Conservation (phyloP, 2,888 invertebrate species). For the Calliopum simillimum region DNA sequence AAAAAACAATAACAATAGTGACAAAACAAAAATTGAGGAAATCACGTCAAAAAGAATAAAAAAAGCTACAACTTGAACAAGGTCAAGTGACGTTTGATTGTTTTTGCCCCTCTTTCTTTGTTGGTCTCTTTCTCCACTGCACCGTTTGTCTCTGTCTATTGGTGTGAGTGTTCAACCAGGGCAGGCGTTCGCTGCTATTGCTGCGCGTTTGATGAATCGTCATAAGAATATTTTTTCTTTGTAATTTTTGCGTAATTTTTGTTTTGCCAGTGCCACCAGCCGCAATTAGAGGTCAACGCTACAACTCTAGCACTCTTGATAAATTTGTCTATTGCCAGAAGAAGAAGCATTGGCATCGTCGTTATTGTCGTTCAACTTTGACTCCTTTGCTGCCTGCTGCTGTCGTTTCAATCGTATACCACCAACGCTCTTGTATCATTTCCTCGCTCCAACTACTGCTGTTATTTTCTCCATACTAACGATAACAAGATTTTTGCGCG, state of each 20-base stretch:
- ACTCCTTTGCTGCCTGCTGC: not conserved
- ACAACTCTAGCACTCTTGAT: too few relatives aligned
- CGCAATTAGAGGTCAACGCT: too few relatives aligned
- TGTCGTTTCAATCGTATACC: not conserved
- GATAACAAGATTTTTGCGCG: not conserved
- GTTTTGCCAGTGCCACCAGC: constrained; percentile 10
- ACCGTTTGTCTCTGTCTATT: constrained; percentile 7
- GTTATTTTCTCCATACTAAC: not conserved
- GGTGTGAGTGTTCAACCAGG: not conserved
- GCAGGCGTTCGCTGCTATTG: not conserved
- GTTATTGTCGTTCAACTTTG: too few relatives aligned
- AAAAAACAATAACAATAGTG: constrained; percentile 17
- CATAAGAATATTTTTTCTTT: not conserved
- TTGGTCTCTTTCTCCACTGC: constrained; percentile 7
- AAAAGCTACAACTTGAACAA: constrained; percentile 42
- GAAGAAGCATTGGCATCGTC: too few relatives aligned
- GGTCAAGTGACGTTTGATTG: constrained; percentile 47
- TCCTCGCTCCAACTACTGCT: not conserved
- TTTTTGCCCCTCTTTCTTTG: constrained; percentile 28
- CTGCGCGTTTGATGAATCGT: constrained; percentile 12
- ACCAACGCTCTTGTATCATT: not conserved
- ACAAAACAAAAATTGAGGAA: constrained; percentile 21
- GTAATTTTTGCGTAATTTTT: constrained; percentile 19
- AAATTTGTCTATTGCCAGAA: too few relatives aligned
- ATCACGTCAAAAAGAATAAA: constrained; percentile 22